Evolutionary conservation across 1,140 invertebrate genomes (phyloP), one percentile per base, ranked within the genome.

Genomic region (Colletes latitarsis): DNA sequence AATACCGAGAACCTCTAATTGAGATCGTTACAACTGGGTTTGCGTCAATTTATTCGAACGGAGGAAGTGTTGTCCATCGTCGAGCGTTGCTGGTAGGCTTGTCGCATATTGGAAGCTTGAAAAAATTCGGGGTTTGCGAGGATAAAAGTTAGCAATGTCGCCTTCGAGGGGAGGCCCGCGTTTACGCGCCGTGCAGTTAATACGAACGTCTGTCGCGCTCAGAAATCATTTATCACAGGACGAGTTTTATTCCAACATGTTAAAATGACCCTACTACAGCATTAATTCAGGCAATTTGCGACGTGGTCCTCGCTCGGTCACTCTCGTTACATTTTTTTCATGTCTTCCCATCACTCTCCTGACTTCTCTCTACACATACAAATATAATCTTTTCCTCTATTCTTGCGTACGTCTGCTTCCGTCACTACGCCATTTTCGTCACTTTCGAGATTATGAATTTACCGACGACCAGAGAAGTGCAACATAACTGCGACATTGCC

Each of bases 241-340:
- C 84, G 79, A 91, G 87, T 89, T 90, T 88, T 83, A 90, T 90
- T 86, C 72, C 88, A 79, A 83, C 85, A 77, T 77, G 83, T 79
- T 81, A 82, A 81, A 81, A 82, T 86, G 89, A 91, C 91, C 91
- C 91, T 84, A 90, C 84, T 84, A 88, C 81, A 80, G 85, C 77
- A 88, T 90, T 91, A 92, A 92, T 92, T 92, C 87, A 91, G 90
- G 86, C 91, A 92, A 92, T 92, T 92, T 91, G 90, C 88, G 88
- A 88, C 80, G 84, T 72, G 86, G 82, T 88, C 88, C 70, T 67
- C 81, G 52, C 69, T 68, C 55, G 74, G 69, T 77, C 52, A 60
- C 58, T 80, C 82, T 79, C 66, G 71, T 84, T 80, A 69, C 77
- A 30, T 60, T 62, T 66, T 72, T 81, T 80, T 73, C 64, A 64